These are phyloP conservation scores for Thripadectes ignobilis DNA, from an alignment of 2,797 vertebrate species.

Conservation along the genomic window DNA sequence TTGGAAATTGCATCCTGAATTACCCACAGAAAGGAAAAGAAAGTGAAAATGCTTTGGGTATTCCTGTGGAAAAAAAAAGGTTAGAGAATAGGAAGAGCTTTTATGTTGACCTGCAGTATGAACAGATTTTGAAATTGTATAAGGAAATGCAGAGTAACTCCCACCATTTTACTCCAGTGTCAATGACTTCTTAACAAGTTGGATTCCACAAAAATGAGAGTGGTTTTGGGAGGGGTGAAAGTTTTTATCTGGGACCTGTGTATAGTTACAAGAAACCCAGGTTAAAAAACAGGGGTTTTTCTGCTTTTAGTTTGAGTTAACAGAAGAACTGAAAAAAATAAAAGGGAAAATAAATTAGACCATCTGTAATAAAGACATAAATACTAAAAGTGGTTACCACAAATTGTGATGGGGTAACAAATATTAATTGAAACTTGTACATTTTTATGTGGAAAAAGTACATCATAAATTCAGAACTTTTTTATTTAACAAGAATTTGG, in stretches of 20 bases:
- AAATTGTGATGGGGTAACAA: not conserved
- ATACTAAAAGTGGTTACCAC: not conserved
- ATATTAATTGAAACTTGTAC: not conserved
- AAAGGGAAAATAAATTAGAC: not conserved
- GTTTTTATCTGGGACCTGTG: not conserved
- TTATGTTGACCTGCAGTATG: not conserved
- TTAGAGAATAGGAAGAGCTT: not conserved
- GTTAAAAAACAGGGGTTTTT: not conserved
- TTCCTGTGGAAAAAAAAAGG: not conserved
- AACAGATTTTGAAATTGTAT: not conserved
- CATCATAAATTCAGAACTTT: not conserved
- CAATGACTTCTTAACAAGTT: not conserved
- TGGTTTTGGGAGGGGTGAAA: not conserved
- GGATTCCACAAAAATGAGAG: not conserved
- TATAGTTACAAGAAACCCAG: not conserved
- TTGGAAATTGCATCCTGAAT: conserved; percentile 29
- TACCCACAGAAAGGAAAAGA: conserved; percentile 19
- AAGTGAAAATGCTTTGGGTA: conserved; percentile 20
- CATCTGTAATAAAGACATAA: not conserved
- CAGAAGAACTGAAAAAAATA: not conserved
- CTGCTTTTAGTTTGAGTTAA: not conserved
- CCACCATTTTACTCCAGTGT: not conserved
- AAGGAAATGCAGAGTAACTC: not conserved
- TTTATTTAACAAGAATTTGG: not conserved
- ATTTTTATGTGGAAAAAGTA: not conserved